phyloP scores from a whole-genome alignment of 1,140 invertebrate genomes.

The Scylla paramamosain region DNA sequence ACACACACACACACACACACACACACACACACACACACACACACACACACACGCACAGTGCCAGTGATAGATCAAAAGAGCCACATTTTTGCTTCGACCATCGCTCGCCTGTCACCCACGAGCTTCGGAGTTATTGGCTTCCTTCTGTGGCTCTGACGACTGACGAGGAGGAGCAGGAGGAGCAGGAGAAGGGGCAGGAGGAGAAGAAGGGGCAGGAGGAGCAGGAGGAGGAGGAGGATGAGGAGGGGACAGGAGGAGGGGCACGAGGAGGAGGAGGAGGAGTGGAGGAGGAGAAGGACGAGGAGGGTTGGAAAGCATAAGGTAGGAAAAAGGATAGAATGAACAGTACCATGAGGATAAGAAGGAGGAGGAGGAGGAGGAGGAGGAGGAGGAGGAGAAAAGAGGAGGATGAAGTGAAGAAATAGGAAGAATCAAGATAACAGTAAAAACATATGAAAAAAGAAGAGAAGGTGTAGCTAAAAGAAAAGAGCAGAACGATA shows the following conservation, averaged over 20 bases:
- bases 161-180: not conserved
- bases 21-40: constrained; percentile 20
- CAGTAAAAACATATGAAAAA: too few species aligned
- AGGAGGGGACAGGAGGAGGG: not conserved
- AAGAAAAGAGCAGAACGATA: too few species aligned
- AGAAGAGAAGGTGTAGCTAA: too few species aligned
- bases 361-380: too few species aligned
- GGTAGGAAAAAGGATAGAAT: too few species aligned
- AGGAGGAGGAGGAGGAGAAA: too few species aligned
- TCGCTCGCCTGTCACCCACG: not conserved
- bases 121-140: not conserved
- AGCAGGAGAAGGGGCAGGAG: not conserved
- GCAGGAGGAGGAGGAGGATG: not conserved
- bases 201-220: not conserved
- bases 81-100: not conserved
- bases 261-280: not conserved
- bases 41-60: not conserved
- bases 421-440: too few species aligned
- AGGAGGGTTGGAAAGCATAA: not conserved
- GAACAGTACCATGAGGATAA: too few species aligned
- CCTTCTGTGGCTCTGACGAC: not conserved
- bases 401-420: too few species aligned
- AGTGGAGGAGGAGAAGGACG: not conserved
- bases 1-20: constrained; percentile 20
- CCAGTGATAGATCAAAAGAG: constrained; percentile 4